Evolutionary conservation across 2,797 vertebrate species (phyloP).

Genomic region (Leptodactylus fallax): DNA sequence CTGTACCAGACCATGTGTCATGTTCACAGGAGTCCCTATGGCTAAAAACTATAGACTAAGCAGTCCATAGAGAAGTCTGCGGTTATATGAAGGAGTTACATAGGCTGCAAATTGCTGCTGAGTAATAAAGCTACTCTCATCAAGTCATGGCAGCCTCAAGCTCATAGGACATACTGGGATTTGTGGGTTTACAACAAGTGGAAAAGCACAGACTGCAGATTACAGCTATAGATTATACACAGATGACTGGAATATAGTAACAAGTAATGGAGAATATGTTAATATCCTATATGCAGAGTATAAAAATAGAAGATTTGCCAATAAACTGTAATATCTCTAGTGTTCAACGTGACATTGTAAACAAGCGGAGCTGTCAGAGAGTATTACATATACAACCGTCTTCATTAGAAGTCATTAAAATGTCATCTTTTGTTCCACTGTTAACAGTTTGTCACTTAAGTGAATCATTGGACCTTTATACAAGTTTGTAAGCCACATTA

Average conservation of each 20-base stretch:
- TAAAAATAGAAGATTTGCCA: too few relatives aligned
- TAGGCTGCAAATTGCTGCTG: background rate
- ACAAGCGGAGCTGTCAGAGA: slow-evolving; percentile 21
- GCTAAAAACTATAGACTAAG: background rate
- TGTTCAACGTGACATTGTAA: background rate
- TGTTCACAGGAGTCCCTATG: background rate
- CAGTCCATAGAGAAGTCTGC: background rate
- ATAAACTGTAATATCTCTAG: background rate
- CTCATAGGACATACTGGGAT: background rate
- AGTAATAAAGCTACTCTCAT: background rate
- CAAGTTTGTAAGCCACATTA: slow-evolving; percentile 42
- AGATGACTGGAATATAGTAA: background rate
- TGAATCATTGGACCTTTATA: slow-evolving; percentile 36
- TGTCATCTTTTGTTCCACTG: slow-evolving; percentile 36
- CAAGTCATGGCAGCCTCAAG: background rate
- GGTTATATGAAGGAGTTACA: background rate
- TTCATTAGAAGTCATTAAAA: slow-evolving; percentile 41
- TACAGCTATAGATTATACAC: too few relatives aligned
- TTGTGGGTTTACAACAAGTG: background rate
- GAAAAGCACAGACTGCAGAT: background rate
- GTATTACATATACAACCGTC: background rate
- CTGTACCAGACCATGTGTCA: background rate
- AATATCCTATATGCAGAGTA: background rate
- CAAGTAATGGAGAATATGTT: background rate
- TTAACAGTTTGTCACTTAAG: slow-evolving; percentile 40